Base-by-base conservation (phyloP, 2,888 invertebrate genomes). In the Ochropleura leucogaster region DNA sequence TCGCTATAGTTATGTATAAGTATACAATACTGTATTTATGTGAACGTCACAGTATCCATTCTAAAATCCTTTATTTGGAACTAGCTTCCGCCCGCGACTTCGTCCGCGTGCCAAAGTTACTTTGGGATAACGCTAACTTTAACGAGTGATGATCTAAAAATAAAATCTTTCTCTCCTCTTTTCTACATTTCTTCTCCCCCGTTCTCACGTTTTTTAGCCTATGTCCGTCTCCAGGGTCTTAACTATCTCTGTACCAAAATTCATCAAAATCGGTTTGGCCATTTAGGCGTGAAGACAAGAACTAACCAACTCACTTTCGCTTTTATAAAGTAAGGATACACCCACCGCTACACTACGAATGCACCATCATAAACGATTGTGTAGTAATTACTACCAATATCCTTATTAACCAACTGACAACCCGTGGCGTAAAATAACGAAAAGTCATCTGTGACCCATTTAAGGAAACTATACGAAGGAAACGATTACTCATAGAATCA, bases 51-150 rank as follows among this genome's bases (percentile, higher is more conserved):
- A 62, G 6, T 30, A 44, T 40, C 5, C 4, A 59, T 40, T 59
- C n/a, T 77, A 51, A 49, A 40, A 55, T n/a, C 16, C 18, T 69
- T 30, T 53, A 60, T 40, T 59, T 46, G 75, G 40, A 67, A 30
- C 30, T 30, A 30, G 30, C 30, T 30, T 30, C 30, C 30, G 30
- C 30, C 30, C 30, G 30, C 30, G 30, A 30, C 30, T 30, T 30
- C 30, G 1, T 30, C 30, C 30, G 30, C 30, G 30, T 30, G 30
- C 1, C 30, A 30, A 2, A 30, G 30, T 30, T 30, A 30, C 30
- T 30, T 30, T 30, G 30, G 30, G 30, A 1, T 30, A 30, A 30
- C 30, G 30, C 30, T 30, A 30, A 30, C 30, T 30, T 30, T 30
- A 30, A 30, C 30, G 30, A 1, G 30, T 30, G 30, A 30, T 30